Conservation (phyloP, 2,113 vertebrate genomes). For the Dipodomys merriami region DNA sequence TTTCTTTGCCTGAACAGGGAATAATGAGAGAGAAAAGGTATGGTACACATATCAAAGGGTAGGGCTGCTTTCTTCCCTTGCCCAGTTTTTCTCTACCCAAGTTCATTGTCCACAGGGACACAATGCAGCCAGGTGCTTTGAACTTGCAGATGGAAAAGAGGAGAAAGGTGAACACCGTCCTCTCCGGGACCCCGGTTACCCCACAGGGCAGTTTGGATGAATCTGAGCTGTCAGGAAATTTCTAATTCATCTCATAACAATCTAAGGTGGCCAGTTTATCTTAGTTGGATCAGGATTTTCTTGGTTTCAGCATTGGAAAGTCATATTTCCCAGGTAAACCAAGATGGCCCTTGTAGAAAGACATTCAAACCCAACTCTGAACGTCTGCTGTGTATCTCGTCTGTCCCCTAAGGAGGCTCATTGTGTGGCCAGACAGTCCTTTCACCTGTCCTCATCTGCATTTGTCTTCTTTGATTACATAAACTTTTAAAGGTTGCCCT, state of each 20-base stretch:
- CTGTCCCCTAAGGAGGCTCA: rapidly evolving
- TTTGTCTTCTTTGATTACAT: background rate
- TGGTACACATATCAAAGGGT: conserved; percentile 51
- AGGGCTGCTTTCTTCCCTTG: background rate
- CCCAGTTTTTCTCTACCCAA: background rate
- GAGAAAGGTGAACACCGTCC: no score
- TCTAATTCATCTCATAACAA: background rate
- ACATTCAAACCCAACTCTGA: background rate
- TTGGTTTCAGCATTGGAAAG: background rate
- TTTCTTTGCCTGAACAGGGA: conserved; percentile 46
- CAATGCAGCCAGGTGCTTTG: background rate
- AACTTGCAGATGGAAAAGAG: background rate
- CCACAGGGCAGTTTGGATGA: rapidly evolving
- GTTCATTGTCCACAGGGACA: background rate
- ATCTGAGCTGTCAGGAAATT: background rate
- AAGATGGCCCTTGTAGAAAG: background rate
- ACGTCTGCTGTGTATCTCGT: rapidly evolving
- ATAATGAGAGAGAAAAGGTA: conserved; percentile 27
- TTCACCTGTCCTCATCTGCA: background rate
- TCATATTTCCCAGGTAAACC: no score
- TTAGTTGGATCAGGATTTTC: background rate
- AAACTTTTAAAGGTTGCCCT: background rate
- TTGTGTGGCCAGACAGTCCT: background rate
- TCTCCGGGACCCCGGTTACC: background rate
- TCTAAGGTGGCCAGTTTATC: background rate